Conservation (phyloP, 2,797 vertebrate species). For the Chelon auratus region DNA sequence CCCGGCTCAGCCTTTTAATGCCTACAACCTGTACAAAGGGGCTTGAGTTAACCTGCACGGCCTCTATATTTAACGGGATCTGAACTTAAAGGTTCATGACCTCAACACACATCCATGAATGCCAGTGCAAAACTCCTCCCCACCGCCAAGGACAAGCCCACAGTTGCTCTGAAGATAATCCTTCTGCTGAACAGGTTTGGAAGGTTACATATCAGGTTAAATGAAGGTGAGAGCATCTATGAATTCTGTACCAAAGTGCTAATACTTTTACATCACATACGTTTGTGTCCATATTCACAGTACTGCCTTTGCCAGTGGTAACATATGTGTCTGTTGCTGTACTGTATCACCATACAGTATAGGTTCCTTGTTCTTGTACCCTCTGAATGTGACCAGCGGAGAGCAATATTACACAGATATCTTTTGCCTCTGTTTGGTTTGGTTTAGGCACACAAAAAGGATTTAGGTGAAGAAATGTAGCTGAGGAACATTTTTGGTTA, state of each 20-base stretch:
- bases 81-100: conserved; percentile 31
- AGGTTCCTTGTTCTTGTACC: no score
- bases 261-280: no score
- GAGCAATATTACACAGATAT: no score
- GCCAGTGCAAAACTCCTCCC: no score
- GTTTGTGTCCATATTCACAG: no score
- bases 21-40: conserved; percentile 27
- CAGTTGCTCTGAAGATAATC: conserved; percentile 23
- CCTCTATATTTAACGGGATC: conserved; percentile 42
- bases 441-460: no score
- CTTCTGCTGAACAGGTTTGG: not conserved
- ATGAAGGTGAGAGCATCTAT: not conserved
- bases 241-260: no score
- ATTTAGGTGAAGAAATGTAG: no score
- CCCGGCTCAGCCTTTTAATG: conserved; percentile 19
- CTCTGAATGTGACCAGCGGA: no score
- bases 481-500: no score
- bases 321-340: not conserved
- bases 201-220: conserved; percentile 3
- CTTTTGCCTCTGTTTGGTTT: no score
- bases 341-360: not conserved
- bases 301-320: no score
- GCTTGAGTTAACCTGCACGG: conserved; percentile 26
- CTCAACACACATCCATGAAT: not conserved
- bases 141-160: not conserved